phyloP scores from a whole-genome alignment of 2,113 vertebrate genomes.

The Actinemys pallida region DNA sequence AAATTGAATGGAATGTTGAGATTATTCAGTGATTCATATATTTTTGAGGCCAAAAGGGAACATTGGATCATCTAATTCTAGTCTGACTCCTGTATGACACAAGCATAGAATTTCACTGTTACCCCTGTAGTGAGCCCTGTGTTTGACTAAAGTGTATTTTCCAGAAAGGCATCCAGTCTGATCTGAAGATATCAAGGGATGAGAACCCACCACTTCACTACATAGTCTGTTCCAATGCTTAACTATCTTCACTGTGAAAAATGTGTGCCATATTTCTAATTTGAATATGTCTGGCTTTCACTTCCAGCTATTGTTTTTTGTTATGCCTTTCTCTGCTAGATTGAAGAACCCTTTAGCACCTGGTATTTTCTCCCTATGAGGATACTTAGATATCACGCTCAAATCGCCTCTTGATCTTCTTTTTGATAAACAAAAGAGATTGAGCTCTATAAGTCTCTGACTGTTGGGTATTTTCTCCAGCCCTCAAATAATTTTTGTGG shows the following conservation, averaged over 20 bases:
- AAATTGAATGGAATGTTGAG: background rate
- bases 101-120: background rate
- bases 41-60: background rate
- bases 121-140: background rate
- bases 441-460: too few relatives aligned
- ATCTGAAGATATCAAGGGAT: background rate
- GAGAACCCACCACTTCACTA: background rate
- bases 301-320: background rate
- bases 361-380: too few relatives aligned
- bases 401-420: too few relatives aligned
- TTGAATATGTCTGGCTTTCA: background rate
- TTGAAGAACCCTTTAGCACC: background rate
- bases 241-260: background rate
- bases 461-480: too few relatives aligned
- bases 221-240: background rate
- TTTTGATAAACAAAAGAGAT: too few relatives aligned
- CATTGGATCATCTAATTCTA: background rate
- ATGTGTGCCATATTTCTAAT: too few relatives aligned
- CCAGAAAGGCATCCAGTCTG: background rate
- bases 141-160: background rate
- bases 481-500: too few relatives aligned
- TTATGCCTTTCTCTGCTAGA: background rate
- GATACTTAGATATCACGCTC: too few relatives aligned
- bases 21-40: too few relatives aligned
- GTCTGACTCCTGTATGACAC: background rate